Conservation (phyloP, 1,140 invertebrate species). For the Bombus difficillimus region DNA sequence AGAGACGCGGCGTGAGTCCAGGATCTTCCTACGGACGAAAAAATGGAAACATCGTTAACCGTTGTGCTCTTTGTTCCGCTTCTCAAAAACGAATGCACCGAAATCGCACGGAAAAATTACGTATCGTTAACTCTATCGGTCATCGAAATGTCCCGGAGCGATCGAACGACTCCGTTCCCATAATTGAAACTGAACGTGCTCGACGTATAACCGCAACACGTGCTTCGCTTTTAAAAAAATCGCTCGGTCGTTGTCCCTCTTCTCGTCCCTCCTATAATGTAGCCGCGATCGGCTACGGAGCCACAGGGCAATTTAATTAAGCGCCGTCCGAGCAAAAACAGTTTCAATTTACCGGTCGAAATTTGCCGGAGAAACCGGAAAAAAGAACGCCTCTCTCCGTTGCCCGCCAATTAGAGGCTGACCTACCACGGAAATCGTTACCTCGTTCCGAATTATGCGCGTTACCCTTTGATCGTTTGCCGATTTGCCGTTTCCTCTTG, state of each 20-base stretch:
- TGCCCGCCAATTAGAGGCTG: slow-evolving; percentile 45
- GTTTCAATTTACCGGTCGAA: slow-evolving; percentile 60
- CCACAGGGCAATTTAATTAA: slow-evolving; percentile 64
- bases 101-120: slow-evolving; percentile 17
- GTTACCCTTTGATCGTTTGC: not conserved
- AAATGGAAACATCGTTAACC: not conserved
- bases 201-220: slow-evolving; percentile 42
- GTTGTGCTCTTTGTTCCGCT: not conserved
- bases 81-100: not conserved
- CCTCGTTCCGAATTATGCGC: not conserved
- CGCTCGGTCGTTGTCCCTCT: slow-evolving; percentile 4
- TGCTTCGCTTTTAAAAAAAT: slow-evolving; percentile 59
- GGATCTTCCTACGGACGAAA: slow-evolving; percentile 77
- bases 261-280: not conserved
- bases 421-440: not conserved
- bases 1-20: slow-evolving; percentile 83
- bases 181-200: slow-evolving; percentile 61
- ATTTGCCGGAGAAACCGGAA: slow-evolving; percentile 45
- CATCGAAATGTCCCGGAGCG: slow-evolving; percentile 24
- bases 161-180: slow-evolving; percentile 36
- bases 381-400: not conserved
- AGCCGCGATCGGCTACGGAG: slow-evolving; percentile 9
- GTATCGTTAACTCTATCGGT: slow-evolving; percentile 37
- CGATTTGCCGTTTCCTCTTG: not conserved
- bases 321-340: slow-evolving; percentile 54